Evolutionary conservation across 2,888 invertebrate species (phyloP), one percentile per base, ranked within the genome.

Genomic region (Melanchra persicariae): DNA sequence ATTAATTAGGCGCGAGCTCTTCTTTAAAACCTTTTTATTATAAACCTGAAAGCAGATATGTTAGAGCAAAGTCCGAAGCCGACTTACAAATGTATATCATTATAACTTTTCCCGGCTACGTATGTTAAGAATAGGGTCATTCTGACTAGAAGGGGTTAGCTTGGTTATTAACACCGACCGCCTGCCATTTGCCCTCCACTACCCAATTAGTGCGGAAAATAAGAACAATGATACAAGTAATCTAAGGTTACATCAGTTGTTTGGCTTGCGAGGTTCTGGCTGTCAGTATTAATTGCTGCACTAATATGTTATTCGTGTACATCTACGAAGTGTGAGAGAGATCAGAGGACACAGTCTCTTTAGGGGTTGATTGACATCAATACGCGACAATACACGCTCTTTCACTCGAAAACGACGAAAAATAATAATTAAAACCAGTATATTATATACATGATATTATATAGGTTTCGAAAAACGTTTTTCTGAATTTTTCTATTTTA

Each of bases 211-310:
- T 19, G 26, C 15, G 22, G 24, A 26, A 60, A 43, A 51, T 40
- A 71, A 61, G 51, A 76, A 61, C 61, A 76, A 77, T 69, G 60
- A 26, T 49, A 62, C 22, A 62, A 69, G 34, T 61, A 51, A 52
- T 60, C 59, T 76, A 37, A 60, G 43, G 54, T 60, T 70, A 64
- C 75, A 77, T 10, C 52, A 49, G 37, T 74, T 49, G 52, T 59
- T 62, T 49, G 34, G 43, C 15, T 58, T 62, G 37, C 7, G 7
- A 15, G 34, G 1, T 43, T 54, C 49, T 12, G 26, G 15, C 22
- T 45, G 62, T 43, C 45, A 17, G 9, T 52, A 43, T 57, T 24
- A 57, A 58, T 75, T 61, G 4, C 26, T 43, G 12, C 22, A 10
- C 19, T 40, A 43, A 49, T 55, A 19, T 47, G 22, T 47, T 49